Evolutionary conservation across 2,113 vertebrate genomes (phyloP), one percentile per base, ranked within the genome.

Genomic region (Clupea harengus): DNA sequence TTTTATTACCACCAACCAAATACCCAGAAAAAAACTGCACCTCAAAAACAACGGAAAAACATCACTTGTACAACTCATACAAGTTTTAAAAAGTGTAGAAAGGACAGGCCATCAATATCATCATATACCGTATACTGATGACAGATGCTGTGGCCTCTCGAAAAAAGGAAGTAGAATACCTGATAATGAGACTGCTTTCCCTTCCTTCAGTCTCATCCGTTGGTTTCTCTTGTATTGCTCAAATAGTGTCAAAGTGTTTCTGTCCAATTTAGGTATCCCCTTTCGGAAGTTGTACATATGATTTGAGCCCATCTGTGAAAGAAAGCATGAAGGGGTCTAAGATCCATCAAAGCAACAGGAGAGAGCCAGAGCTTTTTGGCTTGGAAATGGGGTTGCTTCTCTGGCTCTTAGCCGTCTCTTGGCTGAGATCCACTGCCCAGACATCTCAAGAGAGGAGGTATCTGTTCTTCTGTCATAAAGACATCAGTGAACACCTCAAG

Each of bases 161-260:
- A 7, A 92, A 86, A 60, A 89, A 84, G 85, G 44, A 87, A 92
- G 86, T 86, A 88, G 89, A 88, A 91, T 94, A 95, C 95, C 95
- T 95, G 94, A 95, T 93, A 89, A 92, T 92, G 92, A 92, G 88
- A 94, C 89, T 91, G 91, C 86, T 86, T 89, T 52, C 85, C 82
- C 88, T 90, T 92, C 89, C 84, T 39, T 88, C 90, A n/a, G 86
- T 91, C 89, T 89, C 87, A 72, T 78, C 88, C 89, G 87, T 84
- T 89, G 94, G 93, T 94, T 93, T 93, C 93, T 94, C 8, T 84
- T 82, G 82, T 89, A 89, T 89, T 87, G 87, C 90, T 90, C 89
- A 87, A 87, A 87, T 72, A 81, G 80, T 84, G 87, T 83, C 1
- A 88, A 88, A 84, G 81, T 82, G 81, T 81, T 45, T 81, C 81